phyloP scores from a whole-genome alignment of 2,888 invertebrate genomes.

The Spodoptera littoralis region DNA sequence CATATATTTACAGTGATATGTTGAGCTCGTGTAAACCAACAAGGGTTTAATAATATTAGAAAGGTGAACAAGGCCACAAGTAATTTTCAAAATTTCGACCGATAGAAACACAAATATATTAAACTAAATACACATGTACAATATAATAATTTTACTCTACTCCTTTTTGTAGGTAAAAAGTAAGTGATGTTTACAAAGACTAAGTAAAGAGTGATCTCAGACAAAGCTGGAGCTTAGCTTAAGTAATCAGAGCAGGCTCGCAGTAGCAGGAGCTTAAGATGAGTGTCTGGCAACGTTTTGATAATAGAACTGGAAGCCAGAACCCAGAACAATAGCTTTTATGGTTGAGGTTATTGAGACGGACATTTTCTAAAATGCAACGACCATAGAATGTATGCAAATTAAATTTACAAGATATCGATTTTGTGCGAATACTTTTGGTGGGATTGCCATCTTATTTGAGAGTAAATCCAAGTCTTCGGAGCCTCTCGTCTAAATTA shows the following conservation, averaged over 20 bases:
- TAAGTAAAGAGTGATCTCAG: conserved; percentile 12
- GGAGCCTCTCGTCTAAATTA: conserved; percentile 2
- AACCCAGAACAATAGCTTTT: background rate
- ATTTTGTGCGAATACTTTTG: conserved; percentile 19
- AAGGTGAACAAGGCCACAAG: conserved; percentile 4
- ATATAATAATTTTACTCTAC: too few species aligned
- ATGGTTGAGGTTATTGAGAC: background rate
- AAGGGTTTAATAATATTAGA: conserved; percentile 32
- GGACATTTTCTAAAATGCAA: conserved; percentile 13
- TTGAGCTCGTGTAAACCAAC: conserved; percentile 16
- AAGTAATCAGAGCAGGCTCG: conserved; percentile 26
- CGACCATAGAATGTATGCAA: conserved; percentile 8
- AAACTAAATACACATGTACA: too few species aligned
- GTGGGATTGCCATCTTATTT: conserved; percentile 20
- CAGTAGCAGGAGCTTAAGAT: conserved; percentile 16
- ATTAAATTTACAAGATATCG: conserved; percentile 23
- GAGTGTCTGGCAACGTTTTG: conserved; percentile 6
- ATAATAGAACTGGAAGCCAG: background rate
- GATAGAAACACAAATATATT: too few species aligned
- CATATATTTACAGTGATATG: conserved; percentile 25
- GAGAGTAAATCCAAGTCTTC: conserved; percentile 1
- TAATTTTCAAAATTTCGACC: background rate
- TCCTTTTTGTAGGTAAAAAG: background rate
- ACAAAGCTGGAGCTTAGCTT: conserved; percentile 22
- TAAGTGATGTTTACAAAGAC: conserved; percentile 11